Percentiles rank a stretch among this genome's conserved stretches.
Conservation (phyloP, 2,888 invertebrate species). For the Malthinus flaveolus region DNA sequence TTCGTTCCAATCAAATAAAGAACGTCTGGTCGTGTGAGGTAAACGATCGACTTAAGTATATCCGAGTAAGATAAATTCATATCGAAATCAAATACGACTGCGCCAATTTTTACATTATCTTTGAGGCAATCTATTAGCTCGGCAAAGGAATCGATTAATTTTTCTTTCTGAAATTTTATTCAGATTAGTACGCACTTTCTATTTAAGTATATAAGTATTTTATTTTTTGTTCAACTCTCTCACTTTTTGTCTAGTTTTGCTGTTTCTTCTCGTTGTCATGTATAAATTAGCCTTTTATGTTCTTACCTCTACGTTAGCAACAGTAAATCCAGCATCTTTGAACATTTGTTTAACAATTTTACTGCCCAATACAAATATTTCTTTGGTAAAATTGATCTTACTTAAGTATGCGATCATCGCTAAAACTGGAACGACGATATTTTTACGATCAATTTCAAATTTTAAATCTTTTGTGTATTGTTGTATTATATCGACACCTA, state of each 20-base stretch:
- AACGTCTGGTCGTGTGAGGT: neutral
- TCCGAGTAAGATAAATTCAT: neutral
- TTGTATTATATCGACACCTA: neutral
- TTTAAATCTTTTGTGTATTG: constrained; percentile 1
- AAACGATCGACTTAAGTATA: neutral
- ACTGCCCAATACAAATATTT: neutral
- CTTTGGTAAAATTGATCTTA: neutral
- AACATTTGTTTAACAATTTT: neutral
- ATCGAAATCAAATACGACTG: neutral
- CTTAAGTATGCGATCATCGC: neutral
- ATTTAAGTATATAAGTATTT: too few relatives aligned
- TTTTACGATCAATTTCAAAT: neutral
- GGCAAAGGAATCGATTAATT: neutral
- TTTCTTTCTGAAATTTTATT: neutral
- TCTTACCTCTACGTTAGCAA: neutral
- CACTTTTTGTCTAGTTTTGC: too few relatives aligned
- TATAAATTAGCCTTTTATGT: too few relatives aligned
- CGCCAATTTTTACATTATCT: neutral
- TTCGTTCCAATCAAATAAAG: neutral
- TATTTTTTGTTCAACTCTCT: too few relatives aligned
- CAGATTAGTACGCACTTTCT: too few relatives aligned
- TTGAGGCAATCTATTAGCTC: neutral
- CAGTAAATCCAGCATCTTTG: neutral
- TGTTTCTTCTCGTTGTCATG: too few relatives aligned
- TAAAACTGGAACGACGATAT: neutral